Base-by-base conservation (phyloP, 1,140 invertebrate genomes). In the Zophobas atratus region DNA sequence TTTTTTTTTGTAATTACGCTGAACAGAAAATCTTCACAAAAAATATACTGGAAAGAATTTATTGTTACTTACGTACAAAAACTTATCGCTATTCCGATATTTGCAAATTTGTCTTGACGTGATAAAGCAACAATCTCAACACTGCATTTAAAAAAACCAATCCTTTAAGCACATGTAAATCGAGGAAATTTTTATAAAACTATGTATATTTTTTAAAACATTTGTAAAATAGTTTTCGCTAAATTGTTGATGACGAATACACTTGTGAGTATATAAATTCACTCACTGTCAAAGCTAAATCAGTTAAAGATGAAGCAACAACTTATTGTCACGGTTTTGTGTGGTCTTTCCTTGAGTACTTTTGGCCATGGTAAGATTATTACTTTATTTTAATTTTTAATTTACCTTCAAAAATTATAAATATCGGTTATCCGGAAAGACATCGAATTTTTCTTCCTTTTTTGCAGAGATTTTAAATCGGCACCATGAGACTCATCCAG, bases 351-450 rank as follows among this genome's bases (percentile, higher is more conserved):
- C 34, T 36, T 60, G 6, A 60, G 34, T 6, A 60, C 56, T 2
- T 60, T 60, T 36, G 56, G 56, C 34, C 56, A 60, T 39, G 56
- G 56, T 60, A 60, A 60, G 33, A 36, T 1, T 1, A n/a, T 33
- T 35, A 33, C 34, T 57, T 35, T 46, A 4, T 3, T 4, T 8
- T 46, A 8, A 4, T 46, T 3, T 4, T 3, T 0, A 41, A 60
- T 36, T 35, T 20, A 8, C 38, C 3, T 38, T 38, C 38, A 36
- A 0, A 39, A 35, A 20, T 20, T 20, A 20, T 20, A 20, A 20
- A 20, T 20, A 20, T 20, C 20, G 20, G 20, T 20, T 20, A 20
- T 20, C 20, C 20, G 20, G 20, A 20, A 20, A 20, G 20, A 20
- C 1, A 39, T 38, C 8, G n/a, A 3, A 38, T 20, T 60, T 39